Conservation (phyloP, 2,113 vertebrate species). For the Otus sunia region DNA sequence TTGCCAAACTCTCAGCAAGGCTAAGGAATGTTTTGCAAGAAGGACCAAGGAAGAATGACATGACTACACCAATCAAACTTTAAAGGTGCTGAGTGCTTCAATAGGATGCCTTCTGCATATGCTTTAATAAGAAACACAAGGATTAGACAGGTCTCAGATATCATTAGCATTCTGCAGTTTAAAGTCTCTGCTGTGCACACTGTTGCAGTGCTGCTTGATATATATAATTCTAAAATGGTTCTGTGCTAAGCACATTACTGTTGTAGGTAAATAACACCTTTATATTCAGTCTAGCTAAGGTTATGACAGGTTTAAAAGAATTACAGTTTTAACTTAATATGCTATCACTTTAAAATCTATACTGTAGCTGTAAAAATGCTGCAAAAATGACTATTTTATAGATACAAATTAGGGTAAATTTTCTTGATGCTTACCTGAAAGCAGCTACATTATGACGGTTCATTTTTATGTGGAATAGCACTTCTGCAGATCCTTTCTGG, state of each 20-base stretch:
- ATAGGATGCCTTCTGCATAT: neutral
- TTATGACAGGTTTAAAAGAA: neutral
- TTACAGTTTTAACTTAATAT: neutral
- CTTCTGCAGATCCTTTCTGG: neutral
- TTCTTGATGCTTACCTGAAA: neutral
- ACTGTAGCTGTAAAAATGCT: neutral
- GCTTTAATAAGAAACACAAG: neutral
- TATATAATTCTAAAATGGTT: neutral
- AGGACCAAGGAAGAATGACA: neutral
- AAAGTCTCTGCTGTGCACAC: neutral
- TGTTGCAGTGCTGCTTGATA: neutral
- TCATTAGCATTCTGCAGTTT: neutral
- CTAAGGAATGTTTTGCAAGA: neutral
- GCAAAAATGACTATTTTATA: neutral
- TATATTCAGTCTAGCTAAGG: neutral
- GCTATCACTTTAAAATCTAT: neutral
- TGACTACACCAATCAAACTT: neutral
- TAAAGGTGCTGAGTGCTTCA: neutral
- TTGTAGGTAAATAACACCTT: neutral
- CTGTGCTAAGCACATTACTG: neutral
- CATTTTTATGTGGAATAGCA: neutral
- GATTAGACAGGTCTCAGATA: neutral
- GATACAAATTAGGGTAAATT: neutral
- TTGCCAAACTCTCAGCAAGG: neutral
- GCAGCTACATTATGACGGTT: neutral